Percentiles rank a stretch among this genome's conserved stretches.
phyloP scores from a whole-genome alignment of 2,113 vertebrate genomes.

The Alouatta palliata region DNA sequence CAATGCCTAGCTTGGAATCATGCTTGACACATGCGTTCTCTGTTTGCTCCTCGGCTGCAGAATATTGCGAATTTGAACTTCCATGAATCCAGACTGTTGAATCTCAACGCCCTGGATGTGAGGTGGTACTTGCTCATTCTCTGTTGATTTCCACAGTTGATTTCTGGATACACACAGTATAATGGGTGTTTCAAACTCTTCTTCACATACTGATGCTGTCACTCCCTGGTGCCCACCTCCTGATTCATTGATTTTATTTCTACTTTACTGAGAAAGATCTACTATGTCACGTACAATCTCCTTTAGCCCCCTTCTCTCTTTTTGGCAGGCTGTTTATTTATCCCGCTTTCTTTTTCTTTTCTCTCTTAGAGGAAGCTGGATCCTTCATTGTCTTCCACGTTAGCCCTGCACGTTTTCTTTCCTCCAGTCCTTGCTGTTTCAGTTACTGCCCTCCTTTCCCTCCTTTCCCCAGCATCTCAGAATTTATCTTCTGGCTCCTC shows the following conservation, averaged over 20 bases:
- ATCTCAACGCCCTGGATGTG: neutral
- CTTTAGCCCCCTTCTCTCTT: neutral
- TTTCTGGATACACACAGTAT: neutral
- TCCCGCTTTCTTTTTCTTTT: neutral
- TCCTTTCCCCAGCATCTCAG: neutral
- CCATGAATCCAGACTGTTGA: neutral
- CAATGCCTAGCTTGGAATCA: neutral
- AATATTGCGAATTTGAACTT: neutral
- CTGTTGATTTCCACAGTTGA: neutral
- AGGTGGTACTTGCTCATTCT: neutral
- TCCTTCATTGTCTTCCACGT: neutral
- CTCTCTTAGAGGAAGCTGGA: neutral
- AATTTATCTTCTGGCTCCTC: neutral
- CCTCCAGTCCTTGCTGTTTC: neutral
- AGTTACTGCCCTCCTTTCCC: neutral
- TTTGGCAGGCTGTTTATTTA: neutral
- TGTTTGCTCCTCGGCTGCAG: neutral
- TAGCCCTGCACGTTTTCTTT: accelerated
- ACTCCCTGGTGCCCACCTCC: neutral
- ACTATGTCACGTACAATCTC: neutral
- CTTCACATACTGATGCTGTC: neutral
- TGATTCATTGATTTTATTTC: neutral
- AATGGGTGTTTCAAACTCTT: neutral
- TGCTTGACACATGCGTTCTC: neutral
- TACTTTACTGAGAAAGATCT: neutral